Evolutionary conservation across 2,797 vertebrate genomes (phyloP).

Genomic region (Aldrovandia affinis): DNA sequence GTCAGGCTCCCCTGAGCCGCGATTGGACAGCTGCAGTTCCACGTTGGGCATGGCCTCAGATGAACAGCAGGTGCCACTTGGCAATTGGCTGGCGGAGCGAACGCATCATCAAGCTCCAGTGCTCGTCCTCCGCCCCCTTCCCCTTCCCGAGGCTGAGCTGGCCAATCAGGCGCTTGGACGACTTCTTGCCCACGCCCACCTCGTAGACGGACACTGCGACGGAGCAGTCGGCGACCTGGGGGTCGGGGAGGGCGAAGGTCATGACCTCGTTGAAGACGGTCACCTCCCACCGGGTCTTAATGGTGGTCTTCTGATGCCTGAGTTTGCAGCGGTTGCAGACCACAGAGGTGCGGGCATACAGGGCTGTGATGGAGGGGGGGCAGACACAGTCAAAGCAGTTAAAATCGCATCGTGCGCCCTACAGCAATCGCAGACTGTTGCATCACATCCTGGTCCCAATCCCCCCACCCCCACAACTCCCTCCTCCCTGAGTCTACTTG

Average conservation of each 20-base stretch:
- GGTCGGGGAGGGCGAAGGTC: constrained; percentile 71
- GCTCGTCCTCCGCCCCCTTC: constrained; percentile 60
- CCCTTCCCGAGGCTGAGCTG: constrained; percentile 68
- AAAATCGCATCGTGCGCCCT: background rate
- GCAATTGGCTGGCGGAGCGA: constrained; percentile 66
- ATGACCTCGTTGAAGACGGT: constrained; percentile 78
- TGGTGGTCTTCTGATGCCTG: constrained; percentile 73
- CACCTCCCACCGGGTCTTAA: constrained; percentile 51
- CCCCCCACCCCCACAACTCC: too few relatives aligned
- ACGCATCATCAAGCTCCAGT: constrained; percentile 75
- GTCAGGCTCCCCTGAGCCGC: too few relatives aligned
- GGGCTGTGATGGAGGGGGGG: constrained; percentile 52
- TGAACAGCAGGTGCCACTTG: constrained; percentile 50
- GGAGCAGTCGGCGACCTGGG: constrained; percentile 61
- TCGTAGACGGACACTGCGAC: constrained; percentile 72
- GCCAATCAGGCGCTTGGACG: constrained; percentile 67
- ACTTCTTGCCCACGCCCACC: constrained; percentile 48
- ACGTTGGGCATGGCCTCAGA: constrained; percentile 36
- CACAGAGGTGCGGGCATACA: constrained; percentile 71
- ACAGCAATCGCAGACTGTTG: background rate
- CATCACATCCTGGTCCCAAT: too few relatives aligned
- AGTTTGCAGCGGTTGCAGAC: constrained; percentile 72
- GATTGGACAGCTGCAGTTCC: too few relatives aligned
- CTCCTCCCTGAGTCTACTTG: too few relatives aligned
- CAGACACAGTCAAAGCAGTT: background rate